Conservation (phyloP, 2,797 vertebrate genomes). For the Microcaecilia unicolor region DNA sequence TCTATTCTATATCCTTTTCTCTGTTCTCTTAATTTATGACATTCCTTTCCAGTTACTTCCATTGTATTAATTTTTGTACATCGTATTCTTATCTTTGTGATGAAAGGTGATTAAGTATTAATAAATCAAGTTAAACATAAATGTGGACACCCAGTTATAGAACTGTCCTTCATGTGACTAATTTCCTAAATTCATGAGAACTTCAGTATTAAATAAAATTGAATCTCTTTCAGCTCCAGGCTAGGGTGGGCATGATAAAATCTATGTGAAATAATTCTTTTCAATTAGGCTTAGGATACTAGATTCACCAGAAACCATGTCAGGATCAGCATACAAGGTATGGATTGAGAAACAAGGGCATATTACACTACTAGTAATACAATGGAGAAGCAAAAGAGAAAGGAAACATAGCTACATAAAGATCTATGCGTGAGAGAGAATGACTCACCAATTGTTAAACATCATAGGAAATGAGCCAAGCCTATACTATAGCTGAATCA, state of each 20-base stretch:
- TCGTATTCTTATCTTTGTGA: no score
- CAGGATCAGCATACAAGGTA: constrained; percentile 14
- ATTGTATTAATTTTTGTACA: no score
- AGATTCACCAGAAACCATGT: constrained; percentile 28
- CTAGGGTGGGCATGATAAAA: constrained; percentile 21
- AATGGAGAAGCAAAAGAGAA: constrained; percentile 25
- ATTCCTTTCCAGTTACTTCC: no score
- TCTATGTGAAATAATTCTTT: constrained; percentile 7
- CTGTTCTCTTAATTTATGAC: no score
- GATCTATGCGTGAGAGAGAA: constrained; percentile 29
- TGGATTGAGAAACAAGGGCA: constrained; percentile 34
- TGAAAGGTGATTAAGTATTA: no score
- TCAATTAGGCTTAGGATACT: constrained; percentile 10
- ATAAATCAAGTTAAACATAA: no score
- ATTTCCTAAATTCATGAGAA: no score
- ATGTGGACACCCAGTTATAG: no score
- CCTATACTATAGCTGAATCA: background rate
- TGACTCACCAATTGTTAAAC: constrained; percentile 43
- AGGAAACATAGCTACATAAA: constrained; percentile 25
- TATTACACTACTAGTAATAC: constrained; percentile 27
- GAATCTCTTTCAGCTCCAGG: no score
- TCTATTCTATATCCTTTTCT: no score
- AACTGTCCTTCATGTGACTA: no score
- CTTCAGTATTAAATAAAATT: no score
- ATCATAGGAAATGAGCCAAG: constrained; percentile 37